Evolutionary conservation across 2,888 invertebrate species (phyloP).

Genomic region (Athalia cordata): DNA sequence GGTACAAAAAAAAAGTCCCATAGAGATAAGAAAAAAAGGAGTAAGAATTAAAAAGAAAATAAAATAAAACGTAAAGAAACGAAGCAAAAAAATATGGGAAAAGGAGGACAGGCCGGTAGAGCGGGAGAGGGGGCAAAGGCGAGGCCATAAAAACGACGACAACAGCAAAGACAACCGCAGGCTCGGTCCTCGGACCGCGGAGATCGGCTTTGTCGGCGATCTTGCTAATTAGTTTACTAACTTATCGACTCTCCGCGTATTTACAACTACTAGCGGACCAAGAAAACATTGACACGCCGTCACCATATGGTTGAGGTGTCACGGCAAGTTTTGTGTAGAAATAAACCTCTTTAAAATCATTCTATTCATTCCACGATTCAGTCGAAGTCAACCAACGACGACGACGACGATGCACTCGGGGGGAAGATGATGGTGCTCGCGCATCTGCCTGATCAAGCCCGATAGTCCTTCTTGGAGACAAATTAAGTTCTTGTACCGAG

Average conservation of each 20-base stretch:
- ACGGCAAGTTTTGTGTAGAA: conserved; percentile 46
- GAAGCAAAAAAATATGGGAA: conserved; percentile 51
- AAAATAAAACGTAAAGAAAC: conserved; percentile 57
- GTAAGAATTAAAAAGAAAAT: conserved; percentile 56
- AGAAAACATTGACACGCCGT: conserved; percentile 60
- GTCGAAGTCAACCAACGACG: background rate
- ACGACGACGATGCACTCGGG: conserved; percentile 30
- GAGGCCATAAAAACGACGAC: conserved; percentile 64
- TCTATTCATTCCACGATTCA: conserved; percentile 51
- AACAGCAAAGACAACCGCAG: conserved; percentile 42
- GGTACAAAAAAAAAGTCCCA: conserved; percentile 58
- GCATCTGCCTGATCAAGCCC: conserved; percentile 64
- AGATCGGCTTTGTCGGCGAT: conserved; percentile 72
- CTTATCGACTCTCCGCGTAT: conserved; percentile 70
- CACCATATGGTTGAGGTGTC: conserved; percentile 64
- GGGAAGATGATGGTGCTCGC: conserved; percentile 44
- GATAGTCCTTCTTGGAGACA: conserved; percentile 69
- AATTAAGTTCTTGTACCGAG: conserved; percentile 67
- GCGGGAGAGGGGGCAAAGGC: conserved; percentile 53
- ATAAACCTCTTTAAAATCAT: conserved; percentile 57
- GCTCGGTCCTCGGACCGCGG: conserved; percentile 50
- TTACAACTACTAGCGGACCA: conserved; percentile 56
- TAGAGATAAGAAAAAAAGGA: conserved; percentile 50
- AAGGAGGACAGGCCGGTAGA: conserved; percentile 58
- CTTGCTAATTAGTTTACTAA: conserved; percentile 73